Evolutionary conservation across 2,888 invertebrate species (phyloP).

Genomic region (Parapristionchus giblindavisi): DNA sequence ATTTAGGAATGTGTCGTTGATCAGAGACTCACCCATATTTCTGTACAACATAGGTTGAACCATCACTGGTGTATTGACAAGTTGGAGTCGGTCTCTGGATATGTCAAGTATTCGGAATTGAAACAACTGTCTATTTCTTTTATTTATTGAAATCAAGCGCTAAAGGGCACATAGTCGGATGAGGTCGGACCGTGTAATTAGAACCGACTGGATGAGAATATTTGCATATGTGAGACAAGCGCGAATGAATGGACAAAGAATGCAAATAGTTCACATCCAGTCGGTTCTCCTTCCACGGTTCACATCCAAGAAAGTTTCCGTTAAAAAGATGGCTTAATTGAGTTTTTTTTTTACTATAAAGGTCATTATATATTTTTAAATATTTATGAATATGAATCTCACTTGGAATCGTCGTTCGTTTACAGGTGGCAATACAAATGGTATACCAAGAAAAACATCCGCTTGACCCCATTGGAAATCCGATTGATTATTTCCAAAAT

Average conservation of each 20-base stretch:
- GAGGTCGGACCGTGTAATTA: too few relatives aligned
- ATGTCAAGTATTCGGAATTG: not conserved
- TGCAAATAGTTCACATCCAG: too few relatives aligned
- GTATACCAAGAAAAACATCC: conserved; percentile 26
- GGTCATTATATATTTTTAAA: too few relatives aligned
- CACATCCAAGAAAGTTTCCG: not conserved
- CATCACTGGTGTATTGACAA: conserved; percentile 18
- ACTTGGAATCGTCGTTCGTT: conserved; percentile 12
- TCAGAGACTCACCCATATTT: conserved; percentile 8
- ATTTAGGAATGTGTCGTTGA: not conserved
- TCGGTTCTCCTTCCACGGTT: too few relatives aligned
- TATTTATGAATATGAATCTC: not conserved
- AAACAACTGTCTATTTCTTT: too few relatives aligned
- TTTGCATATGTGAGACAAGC: too few relatives aligned
- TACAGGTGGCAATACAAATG: conserved; percentile 5
- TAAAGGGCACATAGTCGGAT: too few relatives aligned
- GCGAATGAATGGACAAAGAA: too few relatives aligned
- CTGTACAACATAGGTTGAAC: not conserved
- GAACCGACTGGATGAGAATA: too few relatives aligned
- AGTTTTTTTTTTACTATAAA: too few relatives aligned
- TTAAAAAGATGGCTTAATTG: too few relatives aligned
- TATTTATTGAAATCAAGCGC: too few relatives aligned
- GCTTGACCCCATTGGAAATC: conserved; percentile 30
- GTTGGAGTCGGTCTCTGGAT: conserved; percentile 4
- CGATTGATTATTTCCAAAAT: not conserved